These are phyloP conservation scores for Mechanitis messenoides DNA, from an alignment of 2,888 invertebrate genomes.

Conservation along the genomic window DNA sequence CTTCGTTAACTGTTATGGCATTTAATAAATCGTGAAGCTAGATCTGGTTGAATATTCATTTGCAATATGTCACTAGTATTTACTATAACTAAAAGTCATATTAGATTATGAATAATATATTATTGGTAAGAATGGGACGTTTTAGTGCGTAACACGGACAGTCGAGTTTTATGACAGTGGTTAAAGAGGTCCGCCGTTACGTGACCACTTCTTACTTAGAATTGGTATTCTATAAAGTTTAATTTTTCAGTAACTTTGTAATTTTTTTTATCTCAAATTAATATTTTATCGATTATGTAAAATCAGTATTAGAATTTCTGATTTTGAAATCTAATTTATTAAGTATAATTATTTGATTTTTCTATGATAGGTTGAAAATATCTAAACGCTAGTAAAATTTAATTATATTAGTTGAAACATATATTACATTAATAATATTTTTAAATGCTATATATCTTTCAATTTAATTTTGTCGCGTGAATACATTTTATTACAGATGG, in stretches of 20 bases:
- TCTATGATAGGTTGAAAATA: no score
- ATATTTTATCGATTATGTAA: no score
- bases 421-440: no score
- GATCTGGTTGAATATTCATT: no score
- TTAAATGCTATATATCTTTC: no score
- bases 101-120: conserved; percentile 60
- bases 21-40: no score
- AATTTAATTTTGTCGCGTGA: conserved; percentile 26
- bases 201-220: conserved; percentile 45
- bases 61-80: conserved; percentile 12
- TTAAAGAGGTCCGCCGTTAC: conserved; percentile 67
- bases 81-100: conserved; percentile 38
- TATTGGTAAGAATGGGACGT: conserved; percentile 59
- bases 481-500: conserved; percentile 40
- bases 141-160: conserved; percentile 75
- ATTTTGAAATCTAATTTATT: no score
- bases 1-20: no score
- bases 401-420: no score
- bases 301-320: no score
- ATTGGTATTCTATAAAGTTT: conserved; percentile 18
- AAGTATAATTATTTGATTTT: no score
- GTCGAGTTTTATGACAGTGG: conserved; percentile 71
- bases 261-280: background rate
- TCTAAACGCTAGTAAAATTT: no score
- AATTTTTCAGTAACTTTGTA: background rate